These are phyloP conservation scores for Omphaloscelis lunosa DNA, from an alignment of 2,888 invertebrate genomes.

Conservation along the genomic window DNA sequence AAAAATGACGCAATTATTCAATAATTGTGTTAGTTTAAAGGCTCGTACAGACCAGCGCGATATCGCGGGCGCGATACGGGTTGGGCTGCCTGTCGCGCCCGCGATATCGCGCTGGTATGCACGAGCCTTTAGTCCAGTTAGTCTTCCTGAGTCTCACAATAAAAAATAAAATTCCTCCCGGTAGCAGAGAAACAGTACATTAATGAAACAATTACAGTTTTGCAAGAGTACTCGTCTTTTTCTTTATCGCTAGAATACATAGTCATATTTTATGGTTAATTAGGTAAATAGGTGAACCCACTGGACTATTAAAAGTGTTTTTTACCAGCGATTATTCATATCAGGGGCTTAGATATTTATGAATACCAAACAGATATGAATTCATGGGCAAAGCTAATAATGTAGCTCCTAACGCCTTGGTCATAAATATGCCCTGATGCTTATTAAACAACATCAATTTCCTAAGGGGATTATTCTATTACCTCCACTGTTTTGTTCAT, in stretches of 20 bases:
- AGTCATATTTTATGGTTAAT: conserved; percentile 2
- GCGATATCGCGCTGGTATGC: no score
- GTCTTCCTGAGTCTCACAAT: conserved; percentile 2
- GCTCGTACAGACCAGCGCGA: no score
- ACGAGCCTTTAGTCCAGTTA: no score
- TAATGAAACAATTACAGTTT: conserved; percentile 28
- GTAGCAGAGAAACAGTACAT: conserved; percentile 1
- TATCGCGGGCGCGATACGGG: no score
- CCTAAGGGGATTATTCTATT: conserved; percentile 60
- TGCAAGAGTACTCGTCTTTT: background rate
- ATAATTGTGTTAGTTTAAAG: no score
- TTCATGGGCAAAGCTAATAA: conserved; percentile 44
- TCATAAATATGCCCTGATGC: conserved; percentile 58
- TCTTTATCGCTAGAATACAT: background rate
- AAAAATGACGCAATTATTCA: conserved; percentile 8
- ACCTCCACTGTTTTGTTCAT: conserved; percentile 49
- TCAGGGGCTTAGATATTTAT: conserved; percentile 33
- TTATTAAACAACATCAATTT: conserved; percentile 65
- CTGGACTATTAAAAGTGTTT: background rate
- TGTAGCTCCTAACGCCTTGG: conserved; percentile 30
- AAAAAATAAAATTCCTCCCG: background rate
- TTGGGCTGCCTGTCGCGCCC: no score
- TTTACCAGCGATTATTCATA: background rate
- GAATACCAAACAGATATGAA: conserved; percentile 36
- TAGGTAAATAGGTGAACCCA: background rate